phyloP scores from a whole-genome alignment of 1,140 invertebrate species.

The Nebria ingens region DNA sequence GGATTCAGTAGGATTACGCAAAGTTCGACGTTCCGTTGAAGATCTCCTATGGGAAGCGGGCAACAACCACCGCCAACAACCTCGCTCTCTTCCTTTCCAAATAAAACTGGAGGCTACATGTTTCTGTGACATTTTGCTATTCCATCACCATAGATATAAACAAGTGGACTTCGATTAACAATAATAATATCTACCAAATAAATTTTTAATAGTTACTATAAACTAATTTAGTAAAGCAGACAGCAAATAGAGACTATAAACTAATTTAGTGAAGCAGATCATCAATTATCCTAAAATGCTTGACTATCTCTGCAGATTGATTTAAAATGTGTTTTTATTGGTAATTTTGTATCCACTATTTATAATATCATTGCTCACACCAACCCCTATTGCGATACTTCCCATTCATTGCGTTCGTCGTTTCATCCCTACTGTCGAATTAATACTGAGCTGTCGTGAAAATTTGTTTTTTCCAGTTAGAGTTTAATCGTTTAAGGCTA shows the following conservation, averaged over 20 bases:
- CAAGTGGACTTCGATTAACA: too few species aligned
- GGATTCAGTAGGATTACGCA: slow-evolving; percentile 2
- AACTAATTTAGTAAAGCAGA: too few species aligned
- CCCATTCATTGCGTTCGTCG: background rate
- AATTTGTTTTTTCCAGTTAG: background rate
- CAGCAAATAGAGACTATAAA: too few species aligned
- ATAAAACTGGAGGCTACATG: background rate
- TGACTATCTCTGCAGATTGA: too few species aligned
- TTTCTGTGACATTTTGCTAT: background rate
- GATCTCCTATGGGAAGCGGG: slow-evolving; percentile 7
- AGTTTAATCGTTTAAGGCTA: background rate
- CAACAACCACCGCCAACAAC: background rate
- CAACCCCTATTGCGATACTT: too few species aligned
- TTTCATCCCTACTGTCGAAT: background rate
- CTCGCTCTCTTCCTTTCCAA: background rate
- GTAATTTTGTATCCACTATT: too few species aligned
- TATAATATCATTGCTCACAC: too few species aligned
- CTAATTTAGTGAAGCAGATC: too few species aligned
- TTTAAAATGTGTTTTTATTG: too few species aligned
- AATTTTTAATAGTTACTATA: too few species aligned
- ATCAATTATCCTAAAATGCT: too few species aligned
- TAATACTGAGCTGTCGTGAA: background rate
- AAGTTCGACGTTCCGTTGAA: slow-evolving; percentile 8
- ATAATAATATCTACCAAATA: too few species aligned
- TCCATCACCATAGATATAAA: background rate